Conservation (phyloP, 1,140 invertebrate species). For the Musca vetustissima region DNA sequence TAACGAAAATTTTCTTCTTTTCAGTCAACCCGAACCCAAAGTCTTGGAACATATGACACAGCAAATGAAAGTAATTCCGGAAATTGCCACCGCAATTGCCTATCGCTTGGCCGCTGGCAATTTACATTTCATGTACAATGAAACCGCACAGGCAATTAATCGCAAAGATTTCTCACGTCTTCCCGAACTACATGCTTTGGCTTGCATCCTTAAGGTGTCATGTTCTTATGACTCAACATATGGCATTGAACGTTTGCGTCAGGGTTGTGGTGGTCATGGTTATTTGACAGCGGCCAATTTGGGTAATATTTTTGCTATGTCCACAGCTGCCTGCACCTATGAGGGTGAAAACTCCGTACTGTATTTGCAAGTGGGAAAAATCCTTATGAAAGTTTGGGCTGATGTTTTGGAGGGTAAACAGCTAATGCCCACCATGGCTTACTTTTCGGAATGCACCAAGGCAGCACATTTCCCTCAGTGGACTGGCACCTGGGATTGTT, state of each 20-base stretch:
- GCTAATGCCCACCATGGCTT: conserved; percentile 63
- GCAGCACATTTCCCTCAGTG: conserved; percentile 55
- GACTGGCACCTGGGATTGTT: conserved; percentile 63
- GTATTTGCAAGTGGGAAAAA: conserved; percentile 84
- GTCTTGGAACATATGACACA: conserved; percentile 90
- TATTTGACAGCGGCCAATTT: conserved; percentile 83
- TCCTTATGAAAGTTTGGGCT: conserved; percentile 70
- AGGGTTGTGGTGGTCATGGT: conserved; percentile 89
- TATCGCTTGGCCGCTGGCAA: conserved; percentile 70
- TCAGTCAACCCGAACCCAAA: conserved; percentile 71
- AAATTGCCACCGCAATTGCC: conserved; percentile 74
- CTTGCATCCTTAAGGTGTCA: conserved; percentile 86
- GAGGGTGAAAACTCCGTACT: conserved; percentile 95
- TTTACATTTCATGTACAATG: conserved; percentile 77
- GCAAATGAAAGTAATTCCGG: conserved; percentile 83
- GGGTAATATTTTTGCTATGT: conserved; percentile 73
- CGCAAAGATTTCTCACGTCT: conserved; percentile 73
- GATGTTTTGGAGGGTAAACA: conserved; percentile 59
- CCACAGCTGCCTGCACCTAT: conserved; percentile 84
- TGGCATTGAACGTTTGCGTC: conserved; percentile 74
- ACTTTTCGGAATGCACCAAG: conserved; percentile 57
- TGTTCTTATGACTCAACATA: conserved; percentile 69
- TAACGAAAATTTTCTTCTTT: conserved; percentile 7
- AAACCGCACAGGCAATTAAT: conserved; percentile 73
- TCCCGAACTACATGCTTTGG: conserved; percentile 82